Conservation (phyloP, 2,113 vertebrate genomes). For the Hassar affinis region DNA sequence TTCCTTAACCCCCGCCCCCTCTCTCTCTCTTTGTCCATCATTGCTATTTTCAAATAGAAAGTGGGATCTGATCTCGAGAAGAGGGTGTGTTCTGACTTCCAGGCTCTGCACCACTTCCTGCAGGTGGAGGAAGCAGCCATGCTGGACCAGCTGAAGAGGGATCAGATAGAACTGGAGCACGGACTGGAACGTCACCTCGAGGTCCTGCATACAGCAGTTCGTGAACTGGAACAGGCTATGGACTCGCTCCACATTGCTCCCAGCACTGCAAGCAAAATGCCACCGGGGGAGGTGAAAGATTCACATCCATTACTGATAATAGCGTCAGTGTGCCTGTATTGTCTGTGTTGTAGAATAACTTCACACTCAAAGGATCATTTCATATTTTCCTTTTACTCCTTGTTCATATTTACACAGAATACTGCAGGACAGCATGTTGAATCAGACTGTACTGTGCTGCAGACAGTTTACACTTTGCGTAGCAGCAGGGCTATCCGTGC, state of each 20-base stretch:
- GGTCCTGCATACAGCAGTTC: conserved; percentile 56
- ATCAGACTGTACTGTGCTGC: conserved; percentile 7
- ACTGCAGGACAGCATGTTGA: background rate
- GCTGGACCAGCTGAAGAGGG: conserved; percentile 68
- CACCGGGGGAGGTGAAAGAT: conserved; percentile 68
- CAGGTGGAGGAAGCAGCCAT: conserved; percentile 71
- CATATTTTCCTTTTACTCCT: background rate
- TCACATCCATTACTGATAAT: background rate
- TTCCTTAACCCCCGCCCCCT: background rate
- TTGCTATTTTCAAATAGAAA: conserved; percentile 52
- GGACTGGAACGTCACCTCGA: conserved; percentile 64
- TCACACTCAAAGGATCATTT: background rate
- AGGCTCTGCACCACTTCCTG: conserved; percentile 76
- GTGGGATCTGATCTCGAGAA: conserved; percentile 66
- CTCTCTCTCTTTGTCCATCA: background rate
- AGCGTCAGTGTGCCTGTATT: background rate
- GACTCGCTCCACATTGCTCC: conserved; percentile 57
- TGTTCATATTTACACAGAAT: conserved; percentile 19
- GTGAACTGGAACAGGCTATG: conserved; percentile 67
- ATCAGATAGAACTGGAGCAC: conserved; percentile 67
- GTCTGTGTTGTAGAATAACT: background rate
- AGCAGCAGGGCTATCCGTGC: background rate
- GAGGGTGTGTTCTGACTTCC: conserved; percentile 74
- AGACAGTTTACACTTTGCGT: conserved; percentile 30
- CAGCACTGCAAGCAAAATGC: conserved; percentile 49